These are phyloP conservation scores for Aspidiotus rigidus DNA, from an alignment of 2,888 invertebrate species.

Conservation along the genomic window DNA sequence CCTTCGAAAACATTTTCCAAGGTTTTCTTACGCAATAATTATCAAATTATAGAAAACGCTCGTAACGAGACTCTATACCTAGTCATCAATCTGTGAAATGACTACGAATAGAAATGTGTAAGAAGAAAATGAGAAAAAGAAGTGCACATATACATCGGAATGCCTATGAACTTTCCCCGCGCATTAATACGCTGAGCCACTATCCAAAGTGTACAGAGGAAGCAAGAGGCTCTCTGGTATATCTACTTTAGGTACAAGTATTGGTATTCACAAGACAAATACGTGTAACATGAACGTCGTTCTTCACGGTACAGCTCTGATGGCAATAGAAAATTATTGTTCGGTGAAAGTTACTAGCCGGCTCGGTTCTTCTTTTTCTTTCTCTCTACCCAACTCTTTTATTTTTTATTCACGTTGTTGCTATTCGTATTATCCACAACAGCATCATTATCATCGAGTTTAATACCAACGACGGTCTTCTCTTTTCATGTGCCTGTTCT, in stretches of 20 bases:
- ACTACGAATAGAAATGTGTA: background rate
- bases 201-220: slow-evolving; percentile 7
- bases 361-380: slow-evolving; percentile 15
- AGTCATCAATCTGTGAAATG: no score
- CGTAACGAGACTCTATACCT: no score
- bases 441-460: slow-evolving; percentile 33
- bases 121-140: background rate
- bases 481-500: slow-evolving; percentile 28
- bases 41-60: no score
- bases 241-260: background rate
- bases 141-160: slow-evolving; percentile 17
- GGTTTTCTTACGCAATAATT: slow-evolving; percentile 1
- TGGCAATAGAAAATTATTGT: slow-evolving; percentile 29
- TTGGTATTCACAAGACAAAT: slow-evolving; percentile 34
- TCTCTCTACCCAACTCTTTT: slow-evolving; percentile 8
- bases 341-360: slow-evolving; percentile 34
- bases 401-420: slow-evolving; percentile 14
- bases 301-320: slow-evolving; percentile 26
- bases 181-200: slow-evolving; percentile 23
- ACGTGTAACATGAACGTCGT: slow-evolving; percentile 28
- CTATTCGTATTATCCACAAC: slow-evolving; percentile 29
- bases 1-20: background rate
- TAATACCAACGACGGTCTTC: slow-evolving; percentile 11
- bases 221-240: slow-evolving; percentile 25
- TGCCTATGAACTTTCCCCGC: slow-evolving; percentile 25